Conservation (phyloP, 2,888 invertebrate species). For the Drosophila ezoana region DNA sequence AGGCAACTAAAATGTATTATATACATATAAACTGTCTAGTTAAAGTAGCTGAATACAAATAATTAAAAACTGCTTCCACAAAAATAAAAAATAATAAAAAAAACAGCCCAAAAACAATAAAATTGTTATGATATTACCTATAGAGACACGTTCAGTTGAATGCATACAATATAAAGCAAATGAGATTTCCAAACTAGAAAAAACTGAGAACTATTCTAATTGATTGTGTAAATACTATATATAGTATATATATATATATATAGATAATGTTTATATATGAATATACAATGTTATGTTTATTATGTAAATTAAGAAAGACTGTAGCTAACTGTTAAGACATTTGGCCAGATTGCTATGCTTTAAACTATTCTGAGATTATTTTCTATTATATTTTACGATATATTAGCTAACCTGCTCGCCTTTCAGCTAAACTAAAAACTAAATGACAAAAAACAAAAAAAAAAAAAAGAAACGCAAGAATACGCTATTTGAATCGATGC, state of each 20-base stretch:
- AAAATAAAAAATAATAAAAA: conserved; percentile 25
- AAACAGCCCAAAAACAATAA: conserved; percentile 40
- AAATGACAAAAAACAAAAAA: not conserved
- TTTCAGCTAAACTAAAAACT: conserved; percentile 24
- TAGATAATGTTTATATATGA: conserved; percentile 33
- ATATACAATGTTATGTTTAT: conserved; percentile 25
- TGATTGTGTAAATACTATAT: conserved; percentile 21
- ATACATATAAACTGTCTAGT: conserved; percentile 23
- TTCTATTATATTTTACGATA: conserved; percentile 6
- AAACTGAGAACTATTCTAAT: conserved; percentile 26
- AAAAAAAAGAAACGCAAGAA: not conserved
- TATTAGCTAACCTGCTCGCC: conserved; percentile 27
- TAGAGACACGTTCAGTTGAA: conserved; percentile 34
- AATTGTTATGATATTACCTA: conserved; percentile 55
- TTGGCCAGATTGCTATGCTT: conserved; percentile 60
- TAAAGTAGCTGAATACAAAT: conserved; percentile 40
- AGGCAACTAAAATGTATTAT: conserved; percentile 21
- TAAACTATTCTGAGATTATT: conserved; percentile 14
- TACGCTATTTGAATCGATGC: not conserved
- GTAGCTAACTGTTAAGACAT: conserved; percentile 73
- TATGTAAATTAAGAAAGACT: conserved; percentile 75
- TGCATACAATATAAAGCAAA: conserved; percentile 39
- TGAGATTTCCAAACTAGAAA: conserved; percentile 37
- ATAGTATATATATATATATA: conserved; percentile 32
- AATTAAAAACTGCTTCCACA: conserved; percentile 71